Base-by-base conservation (phyloP, 23 tunicate genomes). In the Phallusia fumigata region DNA sequence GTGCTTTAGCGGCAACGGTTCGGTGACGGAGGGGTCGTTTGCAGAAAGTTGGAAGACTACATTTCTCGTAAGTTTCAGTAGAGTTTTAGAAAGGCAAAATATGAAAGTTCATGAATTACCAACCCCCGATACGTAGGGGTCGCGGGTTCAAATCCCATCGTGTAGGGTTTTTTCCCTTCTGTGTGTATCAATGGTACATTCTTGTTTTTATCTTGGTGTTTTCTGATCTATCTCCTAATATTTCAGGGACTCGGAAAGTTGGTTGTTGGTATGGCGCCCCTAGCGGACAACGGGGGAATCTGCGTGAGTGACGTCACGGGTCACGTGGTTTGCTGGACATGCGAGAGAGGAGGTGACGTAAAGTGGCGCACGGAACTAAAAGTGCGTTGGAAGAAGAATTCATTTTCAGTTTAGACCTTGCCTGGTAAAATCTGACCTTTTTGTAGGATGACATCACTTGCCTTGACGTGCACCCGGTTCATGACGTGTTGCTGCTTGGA, bases 221-320 rank as follows among this genome's bases (percentile, higher is more conserved):
- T 40, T 40, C 10, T 40, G 47, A 40, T 40, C 8, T 40, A 10
- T 40, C 10, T 10, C 47, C 47, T 10, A 40, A 40, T 40, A 40
- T 40, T 40, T 40, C 5, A 40, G 69, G 69, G 69, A 11, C 69
- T 21, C 69, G 69, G 69, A 58, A 58, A 58, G 16, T 24, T 24
- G 3, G 13, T 58, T 58, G 69, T 24, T 11, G 69, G 69, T 21
- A 58, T 58, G 69, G 69, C 69, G 16, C 69, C 69, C 26, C 69
- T 58, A 58, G 15, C 69, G 69, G 69, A 58, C 69, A 2, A 24
- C 28, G 13, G 28, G 3, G 69, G 69, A 5, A 58, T 58, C 13
- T 58, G 69, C 69, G 69, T 13, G 3, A 58, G 69, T 58, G 69
- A 58, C 69, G 69, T 58, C 69, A 58, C 69, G 2, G 69, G 69